A percentile compares a stretch with the other conserved stretches of the same genome.
Conservation (phyloP, 1,140 invertebrate species). For the Nylanderia fulva region DNA sequence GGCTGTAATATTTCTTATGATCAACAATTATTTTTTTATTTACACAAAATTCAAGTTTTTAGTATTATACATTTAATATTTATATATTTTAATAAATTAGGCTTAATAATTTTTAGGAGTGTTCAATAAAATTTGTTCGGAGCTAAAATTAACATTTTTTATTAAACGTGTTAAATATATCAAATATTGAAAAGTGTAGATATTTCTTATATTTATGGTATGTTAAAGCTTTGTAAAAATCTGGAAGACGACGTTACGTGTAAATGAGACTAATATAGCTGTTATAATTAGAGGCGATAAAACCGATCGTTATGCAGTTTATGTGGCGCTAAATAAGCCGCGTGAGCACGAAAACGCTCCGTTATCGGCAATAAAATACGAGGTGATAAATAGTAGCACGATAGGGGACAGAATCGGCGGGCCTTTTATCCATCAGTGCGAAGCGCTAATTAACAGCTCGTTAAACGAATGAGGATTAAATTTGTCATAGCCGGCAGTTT, state of each 20-base stretch:
- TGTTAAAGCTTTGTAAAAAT: slow-evolving; percentile 14
- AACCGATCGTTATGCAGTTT: slow-evolving; percentile 23
- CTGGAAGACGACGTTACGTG: not conserved
- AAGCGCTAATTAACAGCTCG: slow-evolving; percentile 40
- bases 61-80: too few relatives aligned
- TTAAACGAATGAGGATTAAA: slow-evolving; percentile 40
- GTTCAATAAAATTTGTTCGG: not conserved
- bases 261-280: not conserved
- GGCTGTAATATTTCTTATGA: not conserved
- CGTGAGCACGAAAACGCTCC: not conserved
- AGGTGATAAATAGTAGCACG: not conserved
- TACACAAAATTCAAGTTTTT: not conserved
- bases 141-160: not conserved
- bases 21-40: slow-evolving; percentile 2
- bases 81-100: not conserved
- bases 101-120: not conserved
- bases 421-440: slow-evolving; percentile 30
- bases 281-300: slow-evolving; percentile 32
- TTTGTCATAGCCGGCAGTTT: not conserved
- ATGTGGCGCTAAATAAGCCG: slow-evolving; percentile 20
- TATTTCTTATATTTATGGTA: not conserved
- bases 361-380: slow-evolving; percentile 40
- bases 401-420: not conserved
- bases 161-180: not conserved
- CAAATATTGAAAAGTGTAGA: not conserved